Evolutionary conservation across 2,797 vertebrate species (phyloP).

Genomic region (Carapus acus): DNA sequence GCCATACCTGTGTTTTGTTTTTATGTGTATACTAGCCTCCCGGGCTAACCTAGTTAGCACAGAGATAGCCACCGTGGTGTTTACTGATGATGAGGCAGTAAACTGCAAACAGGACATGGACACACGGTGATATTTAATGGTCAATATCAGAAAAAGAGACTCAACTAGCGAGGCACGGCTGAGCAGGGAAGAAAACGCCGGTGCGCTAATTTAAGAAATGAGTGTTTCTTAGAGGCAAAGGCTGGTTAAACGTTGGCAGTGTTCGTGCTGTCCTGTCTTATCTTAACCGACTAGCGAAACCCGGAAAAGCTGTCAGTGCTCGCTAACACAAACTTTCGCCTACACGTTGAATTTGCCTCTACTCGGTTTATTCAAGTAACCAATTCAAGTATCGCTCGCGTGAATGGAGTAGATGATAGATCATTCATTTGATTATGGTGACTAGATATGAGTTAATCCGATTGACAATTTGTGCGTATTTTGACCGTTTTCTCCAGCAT

Average conservation of each 20-base stretch:
- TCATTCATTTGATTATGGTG: too few relatives aligned
- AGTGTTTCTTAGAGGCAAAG: conserved; percentile 8
- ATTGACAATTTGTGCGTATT: too few relatives aligned
- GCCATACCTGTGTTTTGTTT: conserved; percentile 32
- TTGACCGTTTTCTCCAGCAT: too few relatives aligned
- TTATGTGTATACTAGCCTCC: conserved; percentile 53
- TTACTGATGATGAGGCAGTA: conserved; percentile 47
- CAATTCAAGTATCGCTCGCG: too few relatives aligned
- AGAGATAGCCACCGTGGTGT: conserved; percentile 53
- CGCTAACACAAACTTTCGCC: conserved; percentile 15
- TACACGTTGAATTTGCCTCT: neutral
- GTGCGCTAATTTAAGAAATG: neutral
- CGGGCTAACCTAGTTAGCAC: conserved; percentile 59
- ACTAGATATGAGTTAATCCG: too few relatives aligned
- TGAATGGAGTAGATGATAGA: too few relatives aligned
- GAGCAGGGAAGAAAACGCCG: neutral
- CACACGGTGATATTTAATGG: neutral
- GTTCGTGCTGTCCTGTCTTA: conserved; percentile 48
- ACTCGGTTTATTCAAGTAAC: too few relatives aligned
- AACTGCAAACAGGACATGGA: conserved; percentile 5
- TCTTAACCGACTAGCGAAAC: conserved; percentile 61
- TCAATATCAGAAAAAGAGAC: neutral
- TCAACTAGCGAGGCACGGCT: neutral
- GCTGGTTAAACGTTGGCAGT: conserved; percentile 41
- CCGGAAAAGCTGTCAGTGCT: conserved; percentile 60